A percentile compares a stretch with the other conserved stretches of the same genome.
phyloP scores from a whole-genome alignment of 2,113 vertebrate genomes.

The Carassius carassius region DNA sequence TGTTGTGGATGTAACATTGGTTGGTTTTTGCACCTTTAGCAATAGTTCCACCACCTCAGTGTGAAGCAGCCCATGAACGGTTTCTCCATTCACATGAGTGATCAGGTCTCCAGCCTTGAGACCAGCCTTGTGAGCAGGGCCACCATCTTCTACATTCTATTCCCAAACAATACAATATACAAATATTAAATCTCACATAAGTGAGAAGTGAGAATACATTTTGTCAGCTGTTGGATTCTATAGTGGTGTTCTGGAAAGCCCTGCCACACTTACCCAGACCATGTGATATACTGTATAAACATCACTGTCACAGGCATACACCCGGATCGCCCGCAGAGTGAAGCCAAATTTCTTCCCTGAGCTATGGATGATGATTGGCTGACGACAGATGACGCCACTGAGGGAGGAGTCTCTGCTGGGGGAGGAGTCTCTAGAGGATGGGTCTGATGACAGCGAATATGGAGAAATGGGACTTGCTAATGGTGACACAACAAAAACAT shows the following conservation, averaged over 20 bases:
- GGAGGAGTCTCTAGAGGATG: constrained; percentile 94
- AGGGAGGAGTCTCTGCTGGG: constrained; percentile 89
- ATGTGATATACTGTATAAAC: constrained; percentile 97
- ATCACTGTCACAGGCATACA: constrained; percentile 93
- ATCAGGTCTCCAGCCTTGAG: constrained; percentile 95
- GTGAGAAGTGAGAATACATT: background rate
- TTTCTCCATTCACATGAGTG: constrained; percentile 96
- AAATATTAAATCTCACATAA: background rate
- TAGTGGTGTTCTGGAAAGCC: background rate
- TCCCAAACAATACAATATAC: background rate
- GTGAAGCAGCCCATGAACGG: constrained; percentile 94
- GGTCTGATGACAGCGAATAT: constrained; percentile 93
- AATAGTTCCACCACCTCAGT: constrained; percentile 96
- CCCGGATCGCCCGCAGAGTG: constrained; percentile 92
- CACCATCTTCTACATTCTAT: constrained; percentile 95
- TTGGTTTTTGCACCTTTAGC: constrained; percentile 81
- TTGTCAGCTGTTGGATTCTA: background rate
- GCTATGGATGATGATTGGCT: constrained; percentile 92
- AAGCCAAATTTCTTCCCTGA: constrained; percentile 98
- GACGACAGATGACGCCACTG: constrained; percentile 78
- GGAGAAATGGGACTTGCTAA: constrained; percentile 95
- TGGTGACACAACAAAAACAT: constrained; percentile 89
- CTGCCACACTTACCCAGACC: constrained; percentile 88
- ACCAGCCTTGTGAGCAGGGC: constrained; percentile 88
- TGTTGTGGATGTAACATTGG: background rate